Conservation (phyloP, 1,140 invertebrate genomes). For the Temnothorax longispinosus region DNA sequence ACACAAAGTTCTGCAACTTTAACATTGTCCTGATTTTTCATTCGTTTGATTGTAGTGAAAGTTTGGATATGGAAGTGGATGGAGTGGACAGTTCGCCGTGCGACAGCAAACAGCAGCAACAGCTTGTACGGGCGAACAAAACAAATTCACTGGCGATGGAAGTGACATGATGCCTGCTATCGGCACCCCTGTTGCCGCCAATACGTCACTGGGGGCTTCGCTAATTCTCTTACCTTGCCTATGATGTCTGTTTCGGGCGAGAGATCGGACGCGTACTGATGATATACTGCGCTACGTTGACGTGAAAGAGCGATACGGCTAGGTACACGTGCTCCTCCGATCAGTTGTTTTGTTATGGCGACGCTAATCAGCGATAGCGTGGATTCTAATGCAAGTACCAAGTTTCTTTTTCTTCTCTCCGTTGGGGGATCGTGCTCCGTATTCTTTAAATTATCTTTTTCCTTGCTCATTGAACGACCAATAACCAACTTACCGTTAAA, state of each 20-base stretch:
- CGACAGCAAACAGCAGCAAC: constrained; percentile 82
- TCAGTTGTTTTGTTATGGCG: constrained; percentile 66
- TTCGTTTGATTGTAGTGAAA: constrained; percentile 80
- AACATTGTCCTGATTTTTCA: neutral
- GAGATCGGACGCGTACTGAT: constrained; percentile 46
- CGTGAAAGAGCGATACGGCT: constrained; percentile 74
- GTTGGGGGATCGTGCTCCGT: neutral
- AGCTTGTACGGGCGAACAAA: constrained; percentile 83
- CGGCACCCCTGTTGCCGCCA: constrained; percentile 82
- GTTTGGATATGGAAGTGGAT: constrained; percentile 83
- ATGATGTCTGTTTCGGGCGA: constrained; percentile 60
- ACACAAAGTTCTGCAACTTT: neutral
- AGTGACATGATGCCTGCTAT: constrained; percentile 86
- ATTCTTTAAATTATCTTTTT: constrained; percentile 62
- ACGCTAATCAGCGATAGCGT: constrained; percentile 48
- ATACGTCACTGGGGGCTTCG: constrained; percentile 84
- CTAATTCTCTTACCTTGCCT: constrained; percentile 82
- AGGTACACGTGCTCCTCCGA: constrained; percentile 72
- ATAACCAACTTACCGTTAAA: constrained; percentile 14
- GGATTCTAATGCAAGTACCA: constrained; percentile 65
- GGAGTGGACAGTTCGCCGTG: constrained; percentile 81
- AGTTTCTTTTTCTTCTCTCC: constrained; percentile 55
- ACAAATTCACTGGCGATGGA: constrained; percentile 85
- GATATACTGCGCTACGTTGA: constrained; percentile 62
- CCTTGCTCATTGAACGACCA: constrained; percentile 65